Conservation (phyloP, 2,888 invertebrate genomes). For the Aphidoletes aphidimyza region DNA sequence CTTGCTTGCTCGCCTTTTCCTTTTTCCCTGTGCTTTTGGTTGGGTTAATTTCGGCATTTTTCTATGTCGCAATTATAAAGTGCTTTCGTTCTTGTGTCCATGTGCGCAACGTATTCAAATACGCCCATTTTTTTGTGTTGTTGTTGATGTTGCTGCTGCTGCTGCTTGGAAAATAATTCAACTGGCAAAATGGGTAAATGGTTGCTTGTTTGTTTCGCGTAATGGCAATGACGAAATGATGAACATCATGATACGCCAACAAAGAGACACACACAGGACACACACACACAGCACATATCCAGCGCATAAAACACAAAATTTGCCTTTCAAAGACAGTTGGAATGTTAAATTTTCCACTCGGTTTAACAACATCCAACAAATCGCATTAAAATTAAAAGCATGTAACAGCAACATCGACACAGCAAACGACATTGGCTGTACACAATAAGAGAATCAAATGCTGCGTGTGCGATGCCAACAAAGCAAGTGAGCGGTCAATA, state of each 20-base stretch:
- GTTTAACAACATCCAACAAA: conserved; percentile 29
- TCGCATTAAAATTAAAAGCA: background rate
- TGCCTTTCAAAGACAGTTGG: conserved; percentile 9
- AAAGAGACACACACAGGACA: background rate
- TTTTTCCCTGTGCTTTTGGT: background rate
- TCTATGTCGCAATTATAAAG: conserved; percentile 12
- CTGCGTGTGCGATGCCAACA: too few relatives aligned
- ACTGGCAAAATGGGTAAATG: conserved; percentile 17
- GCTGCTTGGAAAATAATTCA: background rate
- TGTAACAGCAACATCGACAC: too few relatives aligned
- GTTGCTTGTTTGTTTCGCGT: background rate
- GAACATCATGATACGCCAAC: background rate
- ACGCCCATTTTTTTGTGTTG: background rate
- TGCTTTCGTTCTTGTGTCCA: too few relatives aligned
- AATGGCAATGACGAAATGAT: background rate
- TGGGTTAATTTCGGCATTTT: conserved; percentile 21
- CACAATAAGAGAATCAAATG: too few relatives aligned
- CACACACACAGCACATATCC: too few relatives aligned
- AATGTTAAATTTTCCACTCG: conserved; percentile 20
- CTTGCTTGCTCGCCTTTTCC: background rate
- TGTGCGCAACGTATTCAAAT: too few relatives aligned
- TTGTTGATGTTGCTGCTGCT: background rate
- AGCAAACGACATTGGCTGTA: too few relatives aligned
- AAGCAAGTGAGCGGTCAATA: too few relatives aligned
- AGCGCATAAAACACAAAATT: background rate